A percentile compares a stretch with the other conserved stretches of the same genome.
These are phyloP conservation scores for Mesoclemmys tuberculata DNA, from an alignment of 2,113 vertebrate genomes.

Conservation along the genomic window DNA sequence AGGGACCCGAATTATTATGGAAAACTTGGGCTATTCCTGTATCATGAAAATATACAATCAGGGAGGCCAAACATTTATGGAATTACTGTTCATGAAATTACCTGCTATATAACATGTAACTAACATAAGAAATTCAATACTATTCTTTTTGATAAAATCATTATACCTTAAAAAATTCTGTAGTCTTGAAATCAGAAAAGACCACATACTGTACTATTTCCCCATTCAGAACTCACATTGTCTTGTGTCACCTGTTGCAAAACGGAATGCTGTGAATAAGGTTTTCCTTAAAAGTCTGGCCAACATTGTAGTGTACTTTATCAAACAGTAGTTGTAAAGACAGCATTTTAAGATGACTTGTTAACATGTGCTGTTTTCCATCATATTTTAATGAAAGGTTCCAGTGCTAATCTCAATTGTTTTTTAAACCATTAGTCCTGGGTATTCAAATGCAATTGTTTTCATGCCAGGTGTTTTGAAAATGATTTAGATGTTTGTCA, in stretches of 20 bases:
- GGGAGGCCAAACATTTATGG: neutral
- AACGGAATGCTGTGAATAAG: slow-evolving; percentile 50
- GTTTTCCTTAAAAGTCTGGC: slow-evolving; percentile 34
- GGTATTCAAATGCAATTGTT: neutral
- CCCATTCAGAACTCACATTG: neutral
- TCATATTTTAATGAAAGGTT: slow-evolving; percentile 31
- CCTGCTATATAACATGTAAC: neutral
- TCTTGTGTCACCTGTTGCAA: fast-evolving
- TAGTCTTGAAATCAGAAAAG: neutral
- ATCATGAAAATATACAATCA: neutral
- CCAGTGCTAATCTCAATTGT: neutral
- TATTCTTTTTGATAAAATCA: neutral
- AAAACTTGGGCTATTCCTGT: neutral
- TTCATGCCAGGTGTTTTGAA: neutral
- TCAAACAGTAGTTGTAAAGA: neutral
- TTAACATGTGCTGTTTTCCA: slow-evolving; percentile 51
- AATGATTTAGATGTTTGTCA: slow-evolving; percentile 9
- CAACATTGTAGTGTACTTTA: slow-evolving; percentile 36
- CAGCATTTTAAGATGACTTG: slow-evolving; percentile 46
- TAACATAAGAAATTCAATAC: neutral
- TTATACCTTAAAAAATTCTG: neutral
- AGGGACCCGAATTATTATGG: neutral
- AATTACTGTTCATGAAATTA: neutral
- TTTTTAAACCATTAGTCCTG: slow-evolving; percentile 33
- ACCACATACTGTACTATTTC: neutral